Percentiles rank a stretch among this genome's conserved stretches.
These are phyloP conservation scores for Clitarchus hookeri DNA, from an alignment of 2,888 invertebrate species.

Conservation along the genomic window DNA sequence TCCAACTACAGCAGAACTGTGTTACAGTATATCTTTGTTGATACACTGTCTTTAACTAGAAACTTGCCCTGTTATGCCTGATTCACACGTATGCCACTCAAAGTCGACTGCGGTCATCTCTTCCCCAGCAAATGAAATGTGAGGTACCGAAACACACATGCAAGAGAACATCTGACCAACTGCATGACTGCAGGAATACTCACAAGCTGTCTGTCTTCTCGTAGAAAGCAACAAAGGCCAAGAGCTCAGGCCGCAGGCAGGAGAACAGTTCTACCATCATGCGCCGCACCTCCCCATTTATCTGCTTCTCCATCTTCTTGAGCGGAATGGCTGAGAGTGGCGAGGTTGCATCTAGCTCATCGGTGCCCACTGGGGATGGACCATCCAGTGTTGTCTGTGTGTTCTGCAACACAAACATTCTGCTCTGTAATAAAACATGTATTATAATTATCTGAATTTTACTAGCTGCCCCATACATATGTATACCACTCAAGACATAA, in stretches of 20 bases:
- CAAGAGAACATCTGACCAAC: no score
- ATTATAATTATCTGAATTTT: no score
- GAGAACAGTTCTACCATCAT: constrained; percentile 92
- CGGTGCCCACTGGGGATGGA: constrained; percentile 52
- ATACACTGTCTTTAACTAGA: no score
- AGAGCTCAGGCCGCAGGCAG: constrained; percentile 82
- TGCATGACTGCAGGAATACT: constrained; percentile 54
- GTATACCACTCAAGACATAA: no score
- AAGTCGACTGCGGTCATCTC: no score
- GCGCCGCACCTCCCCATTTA: constrained; percentile 77
- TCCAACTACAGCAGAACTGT: no score
- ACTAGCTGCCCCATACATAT: no score
- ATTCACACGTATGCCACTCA: no score
- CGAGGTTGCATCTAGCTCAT: constrained; percentile 46
- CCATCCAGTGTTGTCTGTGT: constrained; percentile 63
- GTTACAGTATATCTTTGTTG: no score
- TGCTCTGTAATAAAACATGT: background rate
- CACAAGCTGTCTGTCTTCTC: constrained; percentile 90
- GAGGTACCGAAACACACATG: no score
- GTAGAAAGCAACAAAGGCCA: constrained; percentile 81
- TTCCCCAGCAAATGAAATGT: no score
- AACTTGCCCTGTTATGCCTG: no score
- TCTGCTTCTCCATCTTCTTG: constrained; percentile 69
- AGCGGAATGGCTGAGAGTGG: constrained; percentile 47
- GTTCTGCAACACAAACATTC: constrained; percentile 52